Evolutionary conservation across 2,113 vertebrate genomes (phyloP).

Genomic region (Ceyx cyanopectus): DNA sequence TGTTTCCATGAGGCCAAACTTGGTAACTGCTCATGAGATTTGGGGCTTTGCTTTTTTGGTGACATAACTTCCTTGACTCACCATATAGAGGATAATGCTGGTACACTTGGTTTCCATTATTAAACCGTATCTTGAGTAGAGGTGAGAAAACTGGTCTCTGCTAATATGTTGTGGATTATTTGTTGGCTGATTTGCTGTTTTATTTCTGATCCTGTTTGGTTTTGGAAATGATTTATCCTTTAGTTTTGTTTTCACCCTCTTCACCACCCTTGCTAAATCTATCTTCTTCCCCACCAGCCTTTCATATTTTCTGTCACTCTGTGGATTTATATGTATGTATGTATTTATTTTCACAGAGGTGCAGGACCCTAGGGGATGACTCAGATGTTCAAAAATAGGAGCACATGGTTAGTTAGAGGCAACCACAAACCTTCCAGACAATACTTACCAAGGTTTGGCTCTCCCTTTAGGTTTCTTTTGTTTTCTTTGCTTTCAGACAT

Average conservation of each 20-base stretch:
- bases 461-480: conserved; percentile 42
- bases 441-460: conserved; percentile 6
- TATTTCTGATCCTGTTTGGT: neutral
- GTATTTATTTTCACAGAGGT: conserved; percentile 19
- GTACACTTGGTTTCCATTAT: neutral
- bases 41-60: neutral
- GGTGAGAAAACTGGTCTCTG: neutral
- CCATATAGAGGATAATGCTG: neutral
- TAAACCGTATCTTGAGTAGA: neutral
- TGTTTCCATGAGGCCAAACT: neutral
- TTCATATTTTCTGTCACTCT: neutral
- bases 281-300: neutral
- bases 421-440: conserved; percentile 9
- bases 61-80: neutral
- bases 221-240: neutral
- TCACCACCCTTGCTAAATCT: neutral
- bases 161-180: neutral
- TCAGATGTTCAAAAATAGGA: conserved; percentile 41
- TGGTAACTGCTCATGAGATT: neutral
- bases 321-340: neutral
- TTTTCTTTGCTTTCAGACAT: conserved; percentile 50
- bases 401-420: neutral
- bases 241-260: neutral
- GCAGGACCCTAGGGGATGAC: neutral
- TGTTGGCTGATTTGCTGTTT: neutral